Percentiles rank a stretch among this genome's conserved stretches.
These are phyloP conservation scores for Augochlorella aurata DNA, from an alignment of 2,888 invertebrate genomes.

Conservation along the genomic window DNA sequence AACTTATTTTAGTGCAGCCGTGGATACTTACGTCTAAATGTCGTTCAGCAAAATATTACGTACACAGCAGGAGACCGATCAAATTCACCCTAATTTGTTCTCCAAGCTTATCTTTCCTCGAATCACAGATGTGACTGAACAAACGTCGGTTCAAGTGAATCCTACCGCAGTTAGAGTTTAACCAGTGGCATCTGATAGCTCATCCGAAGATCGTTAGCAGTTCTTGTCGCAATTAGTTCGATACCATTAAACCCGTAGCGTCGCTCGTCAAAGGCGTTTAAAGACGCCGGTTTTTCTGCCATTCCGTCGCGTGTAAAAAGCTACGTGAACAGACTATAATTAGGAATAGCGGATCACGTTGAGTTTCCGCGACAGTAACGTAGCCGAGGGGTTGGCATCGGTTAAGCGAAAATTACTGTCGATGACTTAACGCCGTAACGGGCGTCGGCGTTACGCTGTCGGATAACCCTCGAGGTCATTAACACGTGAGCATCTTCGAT, in stretches of 20 bases:
- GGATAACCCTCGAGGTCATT: slow-evolving; percentile 40
- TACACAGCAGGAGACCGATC: too few species aligned
- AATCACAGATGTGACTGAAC: too few species aligned
- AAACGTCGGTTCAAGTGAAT: background rate
- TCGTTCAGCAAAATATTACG: too few species aligned
- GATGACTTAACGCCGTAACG: slow-evolving; percentile 35
- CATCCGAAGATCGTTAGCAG: background rate
- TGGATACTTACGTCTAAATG: too few species aligned
- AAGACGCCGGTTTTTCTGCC: background rate
- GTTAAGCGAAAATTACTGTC: slow-evolving; percentile 31
- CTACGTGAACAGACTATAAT: slow-evolving; percentile 36
- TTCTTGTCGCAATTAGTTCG: background rate
- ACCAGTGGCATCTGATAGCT: background rate
- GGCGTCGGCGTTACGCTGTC: background rate
- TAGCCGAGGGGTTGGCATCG: slow-evolving; percentile 2
- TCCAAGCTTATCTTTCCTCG: background rate
- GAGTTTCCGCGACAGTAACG: slow-evolving; percentile 35
- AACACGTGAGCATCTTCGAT: slow-evolving; percentile 45
- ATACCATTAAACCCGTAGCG: background rate
- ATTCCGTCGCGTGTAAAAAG: background rate
- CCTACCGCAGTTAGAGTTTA: background rate
- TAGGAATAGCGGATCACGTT: slow-evolving; percentile 35
- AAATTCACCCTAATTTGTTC: background rate
- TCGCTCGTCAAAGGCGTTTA: background rate
- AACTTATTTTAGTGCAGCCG: too few species aligned